Percentiles rank a stretch among this genome's conserved stretches.
These are phyloP conservation scores for Gryllus longicercus DNA, from an alignment of 2,888 invertebrate genomes.

Conservation along the genomic window DNA sequence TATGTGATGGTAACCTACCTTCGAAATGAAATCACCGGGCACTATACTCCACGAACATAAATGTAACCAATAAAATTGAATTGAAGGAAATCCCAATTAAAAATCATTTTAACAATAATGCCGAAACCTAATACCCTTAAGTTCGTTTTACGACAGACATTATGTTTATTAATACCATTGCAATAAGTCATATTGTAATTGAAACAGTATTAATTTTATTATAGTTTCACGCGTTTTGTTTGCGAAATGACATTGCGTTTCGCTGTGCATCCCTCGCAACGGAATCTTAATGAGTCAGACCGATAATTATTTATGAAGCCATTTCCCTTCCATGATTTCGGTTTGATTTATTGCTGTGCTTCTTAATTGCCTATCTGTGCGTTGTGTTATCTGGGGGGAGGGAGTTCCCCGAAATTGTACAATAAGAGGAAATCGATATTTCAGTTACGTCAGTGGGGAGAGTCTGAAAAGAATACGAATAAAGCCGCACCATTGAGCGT, in stretches of 20 bases:
- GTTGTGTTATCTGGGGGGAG: too few species aligned
- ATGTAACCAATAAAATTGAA: background rate
- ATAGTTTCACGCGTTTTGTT: background rate
- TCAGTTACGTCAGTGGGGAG: too few species aligned
- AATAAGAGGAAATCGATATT: too few species aligned
- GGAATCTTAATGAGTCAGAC: background rate
- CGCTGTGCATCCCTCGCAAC: background rate
- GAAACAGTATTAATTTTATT: background rate
- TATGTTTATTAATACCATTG: background rate
- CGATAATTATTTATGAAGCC: background rate
- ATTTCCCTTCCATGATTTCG: background rate
- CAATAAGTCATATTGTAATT: background rate
- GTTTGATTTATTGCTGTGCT: too few species aligned
- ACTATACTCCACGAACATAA: too few species aligned
- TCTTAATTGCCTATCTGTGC: too few species aligned
- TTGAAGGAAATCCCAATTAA: background rate
- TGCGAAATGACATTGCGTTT: background rate
- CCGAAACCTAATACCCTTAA: background rate
- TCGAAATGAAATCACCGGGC: too few species aligned
- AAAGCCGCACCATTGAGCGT: too few species aligned
- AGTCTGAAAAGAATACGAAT: too few species aligned
- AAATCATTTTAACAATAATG: background rate
- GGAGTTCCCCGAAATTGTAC: too few species aligned
- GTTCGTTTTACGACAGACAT: background rate
- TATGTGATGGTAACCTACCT: too few species aligned